Evolutionary conservation across 2,888 invertebrate genomes (phyloP).

Genomic region (Thysanoteuthis rhombus): DNA sequence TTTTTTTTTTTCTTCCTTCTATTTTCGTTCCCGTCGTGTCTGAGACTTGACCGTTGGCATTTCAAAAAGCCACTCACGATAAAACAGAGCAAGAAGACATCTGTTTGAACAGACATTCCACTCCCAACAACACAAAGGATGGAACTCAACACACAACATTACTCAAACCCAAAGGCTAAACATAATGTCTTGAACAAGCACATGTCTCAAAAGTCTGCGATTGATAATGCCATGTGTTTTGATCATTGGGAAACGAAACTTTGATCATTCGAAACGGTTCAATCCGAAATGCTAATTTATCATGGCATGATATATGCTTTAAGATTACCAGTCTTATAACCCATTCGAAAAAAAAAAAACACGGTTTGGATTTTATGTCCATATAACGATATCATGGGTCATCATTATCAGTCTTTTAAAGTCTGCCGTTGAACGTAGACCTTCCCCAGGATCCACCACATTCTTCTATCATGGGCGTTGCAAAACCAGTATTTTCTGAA

Average conservation of each 20-base stretch:
- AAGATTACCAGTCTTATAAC: not conserved
- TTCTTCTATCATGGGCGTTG: no score
- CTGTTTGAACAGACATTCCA: not conserved
- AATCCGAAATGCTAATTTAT: not conserved
- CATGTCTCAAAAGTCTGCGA: not conserved
- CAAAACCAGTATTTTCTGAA: no score
- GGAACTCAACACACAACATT: not conserved
- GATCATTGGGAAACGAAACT: not conserved
- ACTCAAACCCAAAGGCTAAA: not conserved
- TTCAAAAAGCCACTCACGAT: not conserved
- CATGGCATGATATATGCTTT: not conserved
- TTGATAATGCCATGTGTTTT: not conserved
- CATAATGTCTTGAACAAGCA: not conserved
- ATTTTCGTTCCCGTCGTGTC: not conserved
- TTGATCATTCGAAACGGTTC: no score
- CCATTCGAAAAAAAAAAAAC: no score
- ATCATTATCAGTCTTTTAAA: no score
- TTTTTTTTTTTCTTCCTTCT: not conserved
- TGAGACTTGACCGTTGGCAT: not conserved
- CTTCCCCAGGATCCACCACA: no score
- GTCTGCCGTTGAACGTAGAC: no score
- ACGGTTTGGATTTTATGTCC: no score
- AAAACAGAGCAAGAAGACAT: not conserved
- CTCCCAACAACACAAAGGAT: not conserved
- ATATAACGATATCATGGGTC: no score